These are phyloP conservation scores for Miniopterus natalensis DNA, from an alignment of 2,113 vertebrate genomes.

Conservation along the genomic window DNA sequence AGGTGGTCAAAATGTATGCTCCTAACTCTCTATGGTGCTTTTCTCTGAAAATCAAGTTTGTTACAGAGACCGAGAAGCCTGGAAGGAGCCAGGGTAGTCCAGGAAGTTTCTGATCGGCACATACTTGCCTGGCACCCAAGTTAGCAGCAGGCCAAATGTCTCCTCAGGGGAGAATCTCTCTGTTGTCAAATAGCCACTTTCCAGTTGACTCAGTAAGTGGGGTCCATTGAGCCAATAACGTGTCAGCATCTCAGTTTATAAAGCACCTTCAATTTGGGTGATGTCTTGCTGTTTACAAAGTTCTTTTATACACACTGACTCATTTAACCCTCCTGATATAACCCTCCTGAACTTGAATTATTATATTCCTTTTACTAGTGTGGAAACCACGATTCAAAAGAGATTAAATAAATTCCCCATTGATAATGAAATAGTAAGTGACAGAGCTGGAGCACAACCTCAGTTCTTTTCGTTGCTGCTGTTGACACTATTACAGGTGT, in stretches of 20 bases:
- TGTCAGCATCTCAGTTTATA: neutral
- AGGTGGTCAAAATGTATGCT: neutral
- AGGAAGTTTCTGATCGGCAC: neutral
- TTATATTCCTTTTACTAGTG: neutral
- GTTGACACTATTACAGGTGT: neutral
- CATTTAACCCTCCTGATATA: constrained; percentile 9
- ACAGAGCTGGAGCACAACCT: neutral
- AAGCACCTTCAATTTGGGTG: neutral
- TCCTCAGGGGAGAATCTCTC: neutral
- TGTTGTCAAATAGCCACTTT: neutral
- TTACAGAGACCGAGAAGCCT: neutral
- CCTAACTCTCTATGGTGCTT: neutral
- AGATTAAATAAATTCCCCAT: neutral
- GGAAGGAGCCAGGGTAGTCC: neutral
- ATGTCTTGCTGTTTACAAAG: neutral
- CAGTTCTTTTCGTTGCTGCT: neutral
- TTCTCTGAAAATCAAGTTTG: neutral
- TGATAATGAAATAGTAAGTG: constrained; percentile 21
- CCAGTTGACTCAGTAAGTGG: neutral
- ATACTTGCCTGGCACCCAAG: neutral
- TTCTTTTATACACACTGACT: neutral
- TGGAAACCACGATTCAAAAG: neutral
- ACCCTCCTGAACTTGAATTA: neutral
- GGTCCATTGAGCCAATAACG: neutral
- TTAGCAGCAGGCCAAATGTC: neutral